These are phyloP conservation scores for Xenopus tropicalis DNA, from an alignment of 2,113 vertebrate genomes.

Conservation along the genomic window DNA sequence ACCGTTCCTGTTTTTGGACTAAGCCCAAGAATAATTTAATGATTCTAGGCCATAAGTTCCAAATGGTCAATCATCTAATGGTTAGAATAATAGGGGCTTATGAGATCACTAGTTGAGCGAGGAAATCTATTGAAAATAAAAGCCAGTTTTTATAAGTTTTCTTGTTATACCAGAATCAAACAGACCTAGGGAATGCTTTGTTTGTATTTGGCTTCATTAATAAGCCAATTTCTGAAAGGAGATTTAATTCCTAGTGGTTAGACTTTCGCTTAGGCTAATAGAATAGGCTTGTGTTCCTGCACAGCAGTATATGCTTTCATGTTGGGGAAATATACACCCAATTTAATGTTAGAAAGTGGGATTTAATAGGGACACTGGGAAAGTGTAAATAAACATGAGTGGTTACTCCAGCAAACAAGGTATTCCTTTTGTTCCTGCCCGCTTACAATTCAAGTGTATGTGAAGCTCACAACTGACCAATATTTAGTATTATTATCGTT, in stretches of 20 bases:
- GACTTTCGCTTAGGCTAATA: background rate
- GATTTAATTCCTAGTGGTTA: slow-evolving; percentile 11
- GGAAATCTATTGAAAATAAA: slow-evolving; percentile 20
- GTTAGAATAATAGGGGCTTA: slow-evolving; percentile 39
- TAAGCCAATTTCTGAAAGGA: slow-evolving; percentile 15
- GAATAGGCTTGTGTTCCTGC: too few species aligned
- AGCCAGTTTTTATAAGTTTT: slow-evolving; percentile 25
- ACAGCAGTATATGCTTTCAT: background rate
- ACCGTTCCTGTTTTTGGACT: slow-evolving; percentile 37
- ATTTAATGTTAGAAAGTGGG: background rate
- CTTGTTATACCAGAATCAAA: slow-evolving; percentile 13
- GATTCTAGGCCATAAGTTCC: slow-evolving; percentile 35
- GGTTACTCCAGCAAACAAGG: too few species aligned
- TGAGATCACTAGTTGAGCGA: slow-evolving; percentile 36
- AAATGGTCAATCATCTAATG: slow-evolving; percentile 45
- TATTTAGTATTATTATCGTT: too few species aligned
- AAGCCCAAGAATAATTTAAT: slow-evolving; percentile 40
- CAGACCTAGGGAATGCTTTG: slow-evolving; percentile 12
- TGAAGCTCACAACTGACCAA: too few species aligned
- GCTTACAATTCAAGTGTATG: too few species aligned
- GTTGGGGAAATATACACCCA: background rate
- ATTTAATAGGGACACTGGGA: too few species aligned
- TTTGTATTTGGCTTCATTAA: slow-evolving; percentile 17
- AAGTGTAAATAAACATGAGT: too few species aligned
- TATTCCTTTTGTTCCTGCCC: too few species aligned